Base-by-base conservation (phyloP, 2,888 invertebrate species). In the Nomada flava region DNA sequence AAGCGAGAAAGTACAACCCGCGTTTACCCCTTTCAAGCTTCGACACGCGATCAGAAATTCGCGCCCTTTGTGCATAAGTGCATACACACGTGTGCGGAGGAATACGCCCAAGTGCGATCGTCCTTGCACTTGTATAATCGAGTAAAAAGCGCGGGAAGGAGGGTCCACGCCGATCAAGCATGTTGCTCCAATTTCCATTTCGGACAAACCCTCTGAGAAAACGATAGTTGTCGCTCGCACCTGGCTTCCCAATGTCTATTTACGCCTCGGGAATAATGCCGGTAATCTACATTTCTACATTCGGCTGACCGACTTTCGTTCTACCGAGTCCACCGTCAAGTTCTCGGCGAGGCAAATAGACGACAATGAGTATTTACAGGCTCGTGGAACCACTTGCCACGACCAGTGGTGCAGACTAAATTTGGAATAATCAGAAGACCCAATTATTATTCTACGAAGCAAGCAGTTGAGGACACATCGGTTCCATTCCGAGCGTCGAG, bases 231-330 rank as follows among this genome's bases (percentile, higher is more conserved):
- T 82, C 84, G 86, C 87, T 91, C 85, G 86, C 91, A 91, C 90
- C 91, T 91, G 91, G 90, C 85, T 89, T 88, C 88, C 76, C 77
- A 60, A 73, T 63, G 63, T 64, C 83, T 89, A 88, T 91, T 91
- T 91, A 86, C 81, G 82, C 78, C 76, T 60, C 42, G 44, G 42
- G 79, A 87, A 86, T 86, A 75, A 76, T 67, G 62, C 62, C 36
- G 65, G 72, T 72, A 86, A 86, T 78, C 64, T 70, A 67, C 69
- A 72, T 85, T 79, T 23, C 23, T 23, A 23, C 23, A 23, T 23
- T 85, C 77, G 79, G 69, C 50, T 76, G 86, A 86, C 88, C 88
- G 80, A 88, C 76, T 83, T 88, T 44, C 68, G 36, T 44, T 55
- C 68, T 55, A 62, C 77, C 81, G 84, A 77, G 84, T 82, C 86